phyloP scores from a whole-genome alignment of 2,113 vertebrate genomes.

The Ploceus nigricollis region DNA sequence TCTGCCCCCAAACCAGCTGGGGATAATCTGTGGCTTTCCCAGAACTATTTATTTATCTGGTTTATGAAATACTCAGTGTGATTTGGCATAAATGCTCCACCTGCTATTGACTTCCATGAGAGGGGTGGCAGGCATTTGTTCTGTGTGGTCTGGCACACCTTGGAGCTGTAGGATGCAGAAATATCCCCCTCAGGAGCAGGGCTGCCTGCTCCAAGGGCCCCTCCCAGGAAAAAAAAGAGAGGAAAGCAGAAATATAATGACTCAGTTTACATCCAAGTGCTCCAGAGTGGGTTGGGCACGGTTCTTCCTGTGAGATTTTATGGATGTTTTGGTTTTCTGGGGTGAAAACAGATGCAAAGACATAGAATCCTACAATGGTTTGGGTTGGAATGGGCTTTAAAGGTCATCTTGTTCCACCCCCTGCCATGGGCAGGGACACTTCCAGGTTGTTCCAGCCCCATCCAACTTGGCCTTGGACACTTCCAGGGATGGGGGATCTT shows the following conservation, averaged over 20 bases:
- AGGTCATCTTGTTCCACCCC: background rate
- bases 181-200: background rate
- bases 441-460: rapidly evolving
- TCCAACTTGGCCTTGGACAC: background rate
- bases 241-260: background rate
- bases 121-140: background rate
- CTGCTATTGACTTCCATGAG: background rate
- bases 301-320: background rate
- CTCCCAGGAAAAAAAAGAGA: background rate
- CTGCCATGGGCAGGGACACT: background rate
- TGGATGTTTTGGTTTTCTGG: background rate
- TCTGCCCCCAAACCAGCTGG: constrained; percentile 11
- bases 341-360: background rate
- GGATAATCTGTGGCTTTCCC: constrained; percentile 48
- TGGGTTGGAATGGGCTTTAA: background rate
- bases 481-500: background rate
- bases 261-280: background rate
- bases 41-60: constrained; percentile 42
- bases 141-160: background rate
- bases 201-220: background rate
- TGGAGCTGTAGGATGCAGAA: background rate
- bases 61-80: background rate
- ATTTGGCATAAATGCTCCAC: background rate
- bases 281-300: background rate
- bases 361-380: background rate